phyloP scores from a whole-genome alignment of 2,797 vertebrate genomes.

The Syngnathus acus region DNA sequence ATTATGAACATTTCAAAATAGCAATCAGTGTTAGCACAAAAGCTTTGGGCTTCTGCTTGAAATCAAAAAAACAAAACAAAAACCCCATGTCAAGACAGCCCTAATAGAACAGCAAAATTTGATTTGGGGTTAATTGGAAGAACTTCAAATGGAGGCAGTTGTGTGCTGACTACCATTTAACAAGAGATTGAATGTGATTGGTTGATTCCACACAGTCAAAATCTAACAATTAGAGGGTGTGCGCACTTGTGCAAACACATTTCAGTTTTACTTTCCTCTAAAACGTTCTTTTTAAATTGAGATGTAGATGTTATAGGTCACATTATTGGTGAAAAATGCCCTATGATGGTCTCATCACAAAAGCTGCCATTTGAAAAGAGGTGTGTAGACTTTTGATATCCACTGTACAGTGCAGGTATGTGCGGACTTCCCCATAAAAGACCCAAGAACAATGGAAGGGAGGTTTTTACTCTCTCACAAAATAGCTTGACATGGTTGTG shows the following conservation, averaged over 20 bases:
- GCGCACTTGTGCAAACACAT: too few relatives aligned
- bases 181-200: neutral
- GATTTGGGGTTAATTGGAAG: neutral
- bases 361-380: neutral
- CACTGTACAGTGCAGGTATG: neutral
- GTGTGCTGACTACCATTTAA: neutral
- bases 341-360: neutral
- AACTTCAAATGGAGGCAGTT: neutral
- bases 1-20: neutral
- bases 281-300: neutral
- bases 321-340: neutral
- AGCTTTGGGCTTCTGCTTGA: neutral
- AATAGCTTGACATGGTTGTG: neutral
- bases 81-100: neutral
- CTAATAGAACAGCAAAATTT: neutral
- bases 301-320: neutral
- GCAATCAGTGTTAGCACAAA: neutral
- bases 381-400: neutral
- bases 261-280: neutral
- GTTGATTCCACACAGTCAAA: neutral
- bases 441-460: neutral
- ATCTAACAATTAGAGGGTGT: neutral
- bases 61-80: neutral
- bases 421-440: conserved; percentile 3
- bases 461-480: neutral